Conservation (phyloP, 64 coral and sea anemone species). For the Stichodactyla mertensii region DNA sequence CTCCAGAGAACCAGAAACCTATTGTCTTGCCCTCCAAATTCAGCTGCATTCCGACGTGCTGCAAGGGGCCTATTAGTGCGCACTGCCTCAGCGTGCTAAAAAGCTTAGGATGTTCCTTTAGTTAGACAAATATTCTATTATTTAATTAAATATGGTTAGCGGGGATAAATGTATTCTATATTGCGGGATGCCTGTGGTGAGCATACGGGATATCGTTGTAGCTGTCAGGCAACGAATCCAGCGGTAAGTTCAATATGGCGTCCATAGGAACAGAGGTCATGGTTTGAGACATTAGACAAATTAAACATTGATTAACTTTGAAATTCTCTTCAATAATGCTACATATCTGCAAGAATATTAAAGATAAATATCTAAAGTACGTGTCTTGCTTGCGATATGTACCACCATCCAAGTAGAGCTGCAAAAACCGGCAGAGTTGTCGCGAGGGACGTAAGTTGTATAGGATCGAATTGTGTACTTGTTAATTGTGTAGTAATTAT, state of each 20-base stretch:
- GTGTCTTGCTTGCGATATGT: slow-evolving; percentile 33
- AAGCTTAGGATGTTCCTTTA: too few species aligned
- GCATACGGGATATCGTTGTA: slow-evolving; percentile 10
- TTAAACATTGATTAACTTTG: slow-evolving; percentile 1
- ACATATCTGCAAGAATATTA: neutral
- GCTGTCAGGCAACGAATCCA: slow-evolving; percentile 35
- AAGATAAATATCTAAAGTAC: neutral
- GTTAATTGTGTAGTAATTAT: neutral
- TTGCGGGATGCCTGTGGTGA: neutral
- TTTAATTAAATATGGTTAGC: too few species aligned
- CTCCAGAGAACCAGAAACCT: too few species aligned
- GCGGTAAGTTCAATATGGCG: slow-evolving; percentile 37
- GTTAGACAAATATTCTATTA: too few species aligned
- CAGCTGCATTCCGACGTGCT: too few species aligned
- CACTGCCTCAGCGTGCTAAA: too few species aligned
- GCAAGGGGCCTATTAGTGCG: too few species aligned
- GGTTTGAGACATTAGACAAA: neutral
- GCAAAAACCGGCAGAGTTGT: slow-evolving; percentile 85
- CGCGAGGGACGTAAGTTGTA: slow-evolving; percentile 76
- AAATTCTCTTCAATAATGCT: neutral
- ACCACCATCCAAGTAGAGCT: slow-evolving; percentile 86
- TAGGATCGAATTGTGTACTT: neutral
- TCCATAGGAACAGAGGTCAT: neutral
- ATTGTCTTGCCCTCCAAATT: too few species aligned
- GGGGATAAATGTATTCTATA: neutral